A percentile compares a stretch with the other conserved stretches of the same genome.
Conservation (phyloP, 2,888 invertebrate species). For the Lithophane ornitopus region DNA sequence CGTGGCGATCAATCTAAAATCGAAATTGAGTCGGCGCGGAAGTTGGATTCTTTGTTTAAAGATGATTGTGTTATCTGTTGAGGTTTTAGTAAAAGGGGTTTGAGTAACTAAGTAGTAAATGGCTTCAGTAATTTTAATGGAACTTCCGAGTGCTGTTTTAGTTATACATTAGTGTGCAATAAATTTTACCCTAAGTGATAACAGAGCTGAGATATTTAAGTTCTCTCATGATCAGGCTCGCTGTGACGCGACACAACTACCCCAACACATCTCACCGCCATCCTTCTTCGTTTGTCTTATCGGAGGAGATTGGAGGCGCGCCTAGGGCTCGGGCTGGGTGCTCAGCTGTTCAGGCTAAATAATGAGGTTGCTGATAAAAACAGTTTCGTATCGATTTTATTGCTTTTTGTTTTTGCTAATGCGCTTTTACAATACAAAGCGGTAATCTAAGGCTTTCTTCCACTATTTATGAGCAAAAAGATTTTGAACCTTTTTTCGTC, state of each 20-base stretch:
- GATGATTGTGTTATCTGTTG: no score
- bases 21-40: no score
- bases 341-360: slow-evolving; percentile 24
- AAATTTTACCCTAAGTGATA: no score
- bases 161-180: no score
- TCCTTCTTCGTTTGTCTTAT: slow-evolving; percentile 36
- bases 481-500: background rate
- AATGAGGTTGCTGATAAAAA: slow-evolving; percentile 27
- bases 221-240: slow-evolving; percentile 22
- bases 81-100: no score
- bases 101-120: no score
- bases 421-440: background rate
- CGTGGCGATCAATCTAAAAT: no score
- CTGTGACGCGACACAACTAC: slow-evolving; percentile 1
- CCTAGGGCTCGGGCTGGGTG: background rate
- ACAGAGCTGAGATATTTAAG: no score
- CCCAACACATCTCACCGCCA: background rate
- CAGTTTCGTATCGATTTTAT: slow-evolving; percentile 17
- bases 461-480: background rate
- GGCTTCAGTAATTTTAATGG: no score
- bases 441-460: background rate
- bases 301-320: background rate
- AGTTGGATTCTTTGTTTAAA: no score
- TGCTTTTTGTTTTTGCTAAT: background rate
- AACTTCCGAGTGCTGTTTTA: no score